Base-by-base conservation (phyloP, 2,113 vertebrate genomes). In the Castor canadensis region DNA sequence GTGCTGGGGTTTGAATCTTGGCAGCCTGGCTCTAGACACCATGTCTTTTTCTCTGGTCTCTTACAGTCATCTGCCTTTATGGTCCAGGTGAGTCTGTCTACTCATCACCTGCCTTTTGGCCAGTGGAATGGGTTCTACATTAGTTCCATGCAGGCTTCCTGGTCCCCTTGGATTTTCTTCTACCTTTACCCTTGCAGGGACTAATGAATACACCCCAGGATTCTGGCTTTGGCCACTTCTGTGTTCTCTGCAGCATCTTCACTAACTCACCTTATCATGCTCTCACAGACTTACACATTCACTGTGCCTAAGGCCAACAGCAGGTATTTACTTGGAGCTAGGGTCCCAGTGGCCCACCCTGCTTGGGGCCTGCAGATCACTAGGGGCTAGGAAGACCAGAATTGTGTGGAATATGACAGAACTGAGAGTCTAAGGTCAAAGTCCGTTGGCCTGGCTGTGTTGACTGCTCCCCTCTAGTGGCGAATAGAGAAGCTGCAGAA, bases 401-500 rank as follows among this genome's bases (percentile, higher is more conserved):
- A 30, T 3, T 12, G 17, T 35, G 1, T 22, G 32, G 47, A 9
- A 26, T 24, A 67, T 43, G 45, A 24, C 28, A 52, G 38, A 22
- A 28, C 1, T 1, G 0, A 7, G 8, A 52, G 35, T 28, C 2
- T 3, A 38, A 32, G 2, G 24, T 8, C 0, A 3, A 12, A 10
- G 13, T 43, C 32, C 17, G n/a, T 35, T 12, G 1, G 32, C 20
- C 28, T 5, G 40, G 52, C 11, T 22, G 0, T 62, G 88, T 40
- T 64, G 58, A 11, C 45, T 54, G 77, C 84, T 64, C 45, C 85
- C 87, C 64, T 80, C 93, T 71, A 54, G 73, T 87, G 90, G 87
- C 20, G 2, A 10, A 40, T 38, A 80, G 73, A 73, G 67, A 22
- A 54, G 30, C 84, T 71, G 64, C 69, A 5, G 3, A 28, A 30